Evolutionary conservation across 2,888 invertebrate genomes (phyloP), one percentile per base, ranked within the genome.

Genomic region (Drosophila greeni): DNA sequence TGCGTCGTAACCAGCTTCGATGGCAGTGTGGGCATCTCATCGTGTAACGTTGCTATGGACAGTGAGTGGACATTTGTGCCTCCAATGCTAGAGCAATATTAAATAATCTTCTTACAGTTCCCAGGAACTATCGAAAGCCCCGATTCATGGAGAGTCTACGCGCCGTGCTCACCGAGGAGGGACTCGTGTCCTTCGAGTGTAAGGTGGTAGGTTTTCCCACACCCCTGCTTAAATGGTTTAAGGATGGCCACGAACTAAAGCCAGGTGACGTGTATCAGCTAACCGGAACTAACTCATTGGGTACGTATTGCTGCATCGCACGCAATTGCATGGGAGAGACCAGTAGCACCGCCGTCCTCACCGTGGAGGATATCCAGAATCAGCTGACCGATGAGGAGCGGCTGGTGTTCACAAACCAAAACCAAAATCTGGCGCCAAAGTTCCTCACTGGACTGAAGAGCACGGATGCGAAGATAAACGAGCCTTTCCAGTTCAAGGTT

Each of bases 141-240:
- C 91, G 95, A 69, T 97, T 97, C 87, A 94, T 97, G 93, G 97
- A 97, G 88, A 95, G 94, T 78, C 90, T 97, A 11, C 95, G 95
- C 88, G 97, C 97, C 9, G 93, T 97, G 42, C 90, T 97, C 43
- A 96, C 97, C 0, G 96, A 97, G 86, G 97, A 97, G 89, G 97
- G 97, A 1, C 89, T 97, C 33, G 97, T 97, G 1, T 96, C 96
- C 0, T 97, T 97, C 85, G 97, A 97, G 86, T 97, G 97, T 86
- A 97, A 97, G 88, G 96, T 97, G 0, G 96, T 96, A 3, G 97
- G 96, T 3, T 96, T 95, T 76, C 97, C 97, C 0, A 96, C 96
- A 0, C 97, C 97, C 0, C 90, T 94, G 51, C 90, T 97, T 1
- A 92, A 94, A 84, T 97, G 97, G 97, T 97, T 95, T 88, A 97